Evolutionary conservation across 2,888 invertebrate species (phyloP).

Genomic region (Drosophila mimetica): DNA sequence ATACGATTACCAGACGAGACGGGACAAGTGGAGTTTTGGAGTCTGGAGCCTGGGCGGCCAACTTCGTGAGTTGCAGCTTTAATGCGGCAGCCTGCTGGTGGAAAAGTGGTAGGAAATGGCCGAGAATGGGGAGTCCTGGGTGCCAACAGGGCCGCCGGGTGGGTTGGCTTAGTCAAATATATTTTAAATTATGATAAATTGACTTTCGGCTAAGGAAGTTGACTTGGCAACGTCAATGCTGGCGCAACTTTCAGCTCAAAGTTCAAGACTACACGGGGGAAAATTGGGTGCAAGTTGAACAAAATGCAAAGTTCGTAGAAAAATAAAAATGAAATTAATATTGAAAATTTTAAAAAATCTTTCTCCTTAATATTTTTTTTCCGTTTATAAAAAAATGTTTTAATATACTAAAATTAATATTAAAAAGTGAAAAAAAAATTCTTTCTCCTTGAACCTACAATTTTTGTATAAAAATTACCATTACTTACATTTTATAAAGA

Average conservation of each 20-base stretch:
- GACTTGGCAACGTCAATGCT: constrained; percentile 42
- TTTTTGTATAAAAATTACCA: too few species aligned
- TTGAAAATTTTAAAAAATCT: too few species aligned
- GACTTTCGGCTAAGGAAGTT: constrained; percentile 54
- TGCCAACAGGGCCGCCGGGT: not conserved
- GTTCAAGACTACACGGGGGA: constrained; percentile 22
- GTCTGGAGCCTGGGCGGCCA: constrained; percentile 4
- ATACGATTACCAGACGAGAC: constrained; percentile 66
- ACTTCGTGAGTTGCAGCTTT: constrained; percentile 41
- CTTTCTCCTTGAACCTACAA: too few species aligned
- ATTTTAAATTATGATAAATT: constrained; percentile 68
- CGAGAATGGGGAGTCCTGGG: not conserved
- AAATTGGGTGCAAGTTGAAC: not conserved
- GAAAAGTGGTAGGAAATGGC: not conserved
- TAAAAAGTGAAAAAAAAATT: too few species aligned
- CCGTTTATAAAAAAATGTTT: too few species aligned
- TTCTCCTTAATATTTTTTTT: too few species aligned
- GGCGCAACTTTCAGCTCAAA: constrained; percentile 40
- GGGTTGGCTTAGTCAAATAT: constrained; percentile 55
- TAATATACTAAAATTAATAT: too few species aligned
- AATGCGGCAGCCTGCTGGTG: constrained; percentile 24
- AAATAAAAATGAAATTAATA: too few species aligned
- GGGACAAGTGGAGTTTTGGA: constrained; percentile 5
- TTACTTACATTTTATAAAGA: too few species aligned
- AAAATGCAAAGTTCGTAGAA: not conserved